A percentile compares a stretch with the other conserved stretches of the same genome.
Evolutionary conservation across 2,797 vertebrate genomes (phyloP).

Genomic region (Chrysocyon brachyurus): DNA sequence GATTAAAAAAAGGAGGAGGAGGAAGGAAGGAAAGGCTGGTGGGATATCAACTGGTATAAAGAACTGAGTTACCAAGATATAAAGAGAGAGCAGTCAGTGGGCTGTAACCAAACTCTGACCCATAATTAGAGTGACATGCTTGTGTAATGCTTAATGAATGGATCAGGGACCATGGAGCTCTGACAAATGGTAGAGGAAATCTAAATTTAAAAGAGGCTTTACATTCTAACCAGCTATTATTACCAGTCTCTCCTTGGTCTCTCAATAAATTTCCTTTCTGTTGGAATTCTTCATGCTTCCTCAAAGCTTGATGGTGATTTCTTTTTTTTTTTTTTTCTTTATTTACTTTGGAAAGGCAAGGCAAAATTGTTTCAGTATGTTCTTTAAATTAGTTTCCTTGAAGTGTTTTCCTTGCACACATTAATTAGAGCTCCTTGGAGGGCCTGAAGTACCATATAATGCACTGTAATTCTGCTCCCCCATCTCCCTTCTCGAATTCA

Average conservation of each 20-base stretch:
- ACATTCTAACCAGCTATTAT: slow-evolving; percentile 73
- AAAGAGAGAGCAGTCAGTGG: slow-evolving; percentile 63
- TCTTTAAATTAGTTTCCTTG: slow-evolving; percentile 80
- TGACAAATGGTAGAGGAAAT: slow-evolving; percentile 55
- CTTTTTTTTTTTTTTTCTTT: slow-evolving; percentile 21
- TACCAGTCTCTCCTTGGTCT: slow-evolving; percentile 46
- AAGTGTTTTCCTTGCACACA: slow-evolving; percentile 58
- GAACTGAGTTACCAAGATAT: slow-evolving; percentile 27
- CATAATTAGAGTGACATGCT: slow-evolving; percentile 56
- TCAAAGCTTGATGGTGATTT: slow-evolving; percentile 57
- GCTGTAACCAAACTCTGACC: slow-evolving; percentile 54
- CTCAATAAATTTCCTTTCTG: slow-evolving; percentile 75
- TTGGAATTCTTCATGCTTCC: slow-evolving; percentile 69
- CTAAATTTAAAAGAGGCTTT: slow-evolving; percentile 69
- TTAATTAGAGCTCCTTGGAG: slow-evolving; percentile 72
- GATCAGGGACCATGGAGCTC: slow-evolving; percentile 23
- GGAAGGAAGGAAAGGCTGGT: slow-evolving; percentile 6
- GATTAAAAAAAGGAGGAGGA: background rate
- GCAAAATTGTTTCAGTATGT: slow-evolving; percentile 79
- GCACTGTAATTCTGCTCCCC: slow-evolving; percentile 63
- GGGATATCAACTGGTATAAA: background rate
- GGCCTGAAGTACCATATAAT: slow-evolving; percentile 5
- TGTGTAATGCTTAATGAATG: slow-evolving; percentile 50
- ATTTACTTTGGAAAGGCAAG: slow-evolving; percentile 76
- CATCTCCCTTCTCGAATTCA: slow-evolving; percentile 48